Evolutionary conservation across 2,888 invertebrate species (phyloP), one percentile per base, ranked within the genome.

Genomic region (Asteroscopus sphinx): DNA sequence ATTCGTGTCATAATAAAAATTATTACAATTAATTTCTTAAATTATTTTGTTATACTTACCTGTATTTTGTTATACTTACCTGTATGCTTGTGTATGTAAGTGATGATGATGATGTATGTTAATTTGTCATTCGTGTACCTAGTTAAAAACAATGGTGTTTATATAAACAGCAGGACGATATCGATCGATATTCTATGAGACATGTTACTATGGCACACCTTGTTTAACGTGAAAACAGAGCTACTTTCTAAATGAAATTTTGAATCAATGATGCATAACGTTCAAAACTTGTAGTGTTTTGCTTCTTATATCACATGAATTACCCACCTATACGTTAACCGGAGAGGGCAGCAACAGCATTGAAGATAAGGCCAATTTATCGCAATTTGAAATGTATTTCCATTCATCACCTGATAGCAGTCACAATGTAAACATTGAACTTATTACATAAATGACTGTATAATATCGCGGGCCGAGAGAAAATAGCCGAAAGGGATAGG

Each of bases 371-470:
- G 28, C 30, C 47, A 35, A 48, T 65, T 68, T 76, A 79, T 73
- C 76, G 70, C 54, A 60, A 70, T 75, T 63, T 56, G 35, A 76
- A 75, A 73, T 74, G 71, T 71, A 68, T 75, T 77, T 76, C 66
- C 68, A 81, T 81, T 77, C 78, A 78, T 81, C 82, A 83, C 81
- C 79, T 79, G 83, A 76, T 81, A 77, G 33, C 68, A 68, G 70
- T 67, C 76, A 74, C 80, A 82, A 83, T 84, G 90, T 91, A 93
- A 93, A 93, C 92, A 93, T 89, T 88, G 84, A 85, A 87, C 82
- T 86, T 86, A 82, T 90, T 89, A 87, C 83, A 90, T 88, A 87
- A 87, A 89, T 81, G 68, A 71, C 68, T 71, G 77, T 78, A 71
- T 78, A 75, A 75, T 76, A 77, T 68, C 79, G 71, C 76, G 76